phyloP scores from a whole-genome alignment of 2,797 vertebrate species.

The Anguilla marmorata region DNA sequence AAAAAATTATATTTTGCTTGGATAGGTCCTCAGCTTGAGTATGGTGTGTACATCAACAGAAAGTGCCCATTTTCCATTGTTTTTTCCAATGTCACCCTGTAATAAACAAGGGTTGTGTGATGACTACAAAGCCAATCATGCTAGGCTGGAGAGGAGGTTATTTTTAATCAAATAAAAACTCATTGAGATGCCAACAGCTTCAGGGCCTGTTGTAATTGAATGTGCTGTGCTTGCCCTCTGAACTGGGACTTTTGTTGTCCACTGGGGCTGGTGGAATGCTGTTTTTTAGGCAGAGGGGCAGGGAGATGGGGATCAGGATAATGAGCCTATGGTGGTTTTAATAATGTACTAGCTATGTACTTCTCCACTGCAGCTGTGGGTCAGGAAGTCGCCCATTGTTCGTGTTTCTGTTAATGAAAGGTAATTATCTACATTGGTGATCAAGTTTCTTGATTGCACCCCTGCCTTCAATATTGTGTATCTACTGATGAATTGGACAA shows the following conservation, averaged over 20 bases:
- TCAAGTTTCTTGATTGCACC: not conserved
- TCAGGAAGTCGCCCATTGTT: not conserved
- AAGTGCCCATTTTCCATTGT: not conserved
- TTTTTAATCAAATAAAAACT: conserved; percentile 33
- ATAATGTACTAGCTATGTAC: conserved; percentile 37
- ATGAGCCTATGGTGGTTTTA: conserved; percentile 11
- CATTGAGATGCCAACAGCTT: conserved; percentile 16
- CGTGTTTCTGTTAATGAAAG: not conserved
- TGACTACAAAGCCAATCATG: not conserved
- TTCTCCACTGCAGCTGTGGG: conserved; percentile 8
- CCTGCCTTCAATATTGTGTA: no score
- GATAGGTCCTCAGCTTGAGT: conserved; percentile 5
- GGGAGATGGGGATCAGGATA: conserved; percentile 8
- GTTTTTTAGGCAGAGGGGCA: conserved; percentile 1
- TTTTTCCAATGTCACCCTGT: conserved; percentile 1
- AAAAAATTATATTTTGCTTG: not conserved
- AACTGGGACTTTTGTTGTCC: conserved; percentile 16
- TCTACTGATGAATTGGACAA: not conserved
- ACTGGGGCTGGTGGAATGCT: conserved; percentile 26
- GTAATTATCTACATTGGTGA: not conserved
- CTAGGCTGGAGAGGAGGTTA: conserved; percentile 15
- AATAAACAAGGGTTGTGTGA: conserved; percentile 14
- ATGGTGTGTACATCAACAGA: conserved; percentile 13
- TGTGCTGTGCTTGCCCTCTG: conserved; percentile 26
- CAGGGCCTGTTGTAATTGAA: conserved; percentile 18